These are phyloP conservation scores for Physeter macrocephalus DNA, from an alignment of 2,113 vertebrate genomes.

Conservation along the genomic window DNA sequence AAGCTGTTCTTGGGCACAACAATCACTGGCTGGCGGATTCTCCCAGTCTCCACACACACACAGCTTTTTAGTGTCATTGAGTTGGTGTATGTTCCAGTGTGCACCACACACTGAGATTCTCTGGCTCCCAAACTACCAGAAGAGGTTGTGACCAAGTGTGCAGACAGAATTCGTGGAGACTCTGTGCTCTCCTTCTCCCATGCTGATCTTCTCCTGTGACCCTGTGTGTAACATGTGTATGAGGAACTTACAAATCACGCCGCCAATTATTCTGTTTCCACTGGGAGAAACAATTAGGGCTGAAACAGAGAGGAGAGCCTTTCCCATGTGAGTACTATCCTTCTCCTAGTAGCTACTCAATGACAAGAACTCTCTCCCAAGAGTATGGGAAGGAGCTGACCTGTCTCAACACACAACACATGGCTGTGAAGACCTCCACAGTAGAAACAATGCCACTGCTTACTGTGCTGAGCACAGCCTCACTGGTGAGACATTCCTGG, in stretches of 20 bases:
- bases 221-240: neutral
- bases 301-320: neutral
- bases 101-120: neutral
- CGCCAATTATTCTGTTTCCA: neutral
- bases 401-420: neutral
- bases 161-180: neutral
- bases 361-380: neutral
- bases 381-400: neutral
- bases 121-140: neutral
- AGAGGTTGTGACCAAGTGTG: neutral
- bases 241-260: neutral
- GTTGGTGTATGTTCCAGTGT: neutral
- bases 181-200: neutral
- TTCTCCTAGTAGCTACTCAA: neutral
- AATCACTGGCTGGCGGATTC: neutral
- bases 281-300: neutral
- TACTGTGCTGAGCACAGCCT: neutral
- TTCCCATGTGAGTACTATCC: neutral
- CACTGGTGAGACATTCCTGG: neutral
- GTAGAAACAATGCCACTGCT: neutral
- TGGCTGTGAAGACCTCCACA: neutral
- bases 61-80: neutral
- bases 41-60: neutral
- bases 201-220: neutral
- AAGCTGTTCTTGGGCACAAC: neutral